Evolutionary conservation across 2,888 invertebrate genomes (phyloP).

Genomic region (Glaucopsyche alexis): DNA sequence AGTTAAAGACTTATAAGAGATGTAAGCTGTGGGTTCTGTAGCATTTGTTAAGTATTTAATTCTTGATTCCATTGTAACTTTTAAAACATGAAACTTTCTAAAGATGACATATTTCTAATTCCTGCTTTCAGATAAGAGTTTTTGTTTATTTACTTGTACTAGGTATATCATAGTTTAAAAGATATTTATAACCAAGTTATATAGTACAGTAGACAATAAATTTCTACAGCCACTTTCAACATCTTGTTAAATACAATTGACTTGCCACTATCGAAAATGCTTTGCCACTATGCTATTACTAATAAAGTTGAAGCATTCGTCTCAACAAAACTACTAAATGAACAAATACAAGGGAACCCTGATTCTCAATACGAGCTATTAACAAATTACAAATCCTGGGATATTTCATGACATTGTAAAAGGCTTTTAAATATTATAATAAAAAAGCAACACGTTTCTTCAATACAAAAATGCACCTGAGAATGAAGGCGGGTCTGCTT

Average conservation of each 20-base stretch:
- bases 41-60: not conserved
- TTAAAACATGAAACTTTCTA: no score
- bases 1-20: conserved; percentile 32
- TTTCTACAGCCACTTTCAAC: not conserved
- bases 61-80: no score
- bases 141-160: no score
- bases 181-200: no score
- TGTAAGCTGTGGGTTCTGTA: conserved; percentile 37
- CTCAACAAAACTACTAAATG: conserved; percentile 6
- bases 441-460: conserved; percentile 72
- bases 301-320: not conserved
- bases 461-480: conserved; percentile 80
- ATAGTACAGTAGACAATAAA: no score
- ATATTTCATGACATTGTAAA: conserved; percentile 67
- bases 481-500: conserved; percentile 77
- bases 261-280: not conserved
- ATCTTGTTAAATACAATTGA: no score
- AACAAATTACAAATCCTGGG: conserved; percentile 72
- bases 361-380: conserved; percentile 64
- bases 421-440: conserved; percentile 63
- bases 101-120: no score
- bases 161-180: not conserved
- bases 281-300: not conserved
- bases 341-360: conserved; percentile 30
- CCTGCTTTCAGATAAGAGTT: no score